Conservation (phyloP, 2,888 invertebrate species). For the Chymomyza procnemis region DNA sequence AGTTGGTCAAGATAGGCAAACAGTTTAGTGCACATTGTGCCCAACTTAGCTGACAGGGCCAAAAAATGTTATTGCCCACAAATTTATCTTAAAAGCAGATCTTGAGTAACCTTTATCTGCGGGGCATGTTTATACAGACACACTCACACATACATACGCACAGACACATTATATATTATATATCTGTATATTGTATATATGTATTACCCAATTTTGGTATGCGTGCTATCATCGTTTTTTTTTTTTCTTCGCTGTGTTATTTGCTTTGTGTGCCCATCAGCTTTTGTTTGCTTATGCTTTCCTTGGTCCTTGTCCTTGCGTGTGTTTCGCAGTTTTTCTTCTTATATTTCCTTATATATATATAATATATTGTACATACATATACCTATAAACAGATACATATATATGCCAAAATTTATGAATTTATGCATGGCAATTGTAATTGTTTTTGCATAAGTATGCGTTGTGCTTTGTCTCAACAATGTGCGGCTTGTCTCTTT, state of each 20-base stretch:
- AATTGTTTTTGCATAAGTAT: conserved; percentile 12
- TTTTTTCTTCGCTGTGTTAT: background rate
- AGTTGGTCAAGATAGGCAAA: background rate
- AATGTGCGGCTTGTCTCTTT: too few species aligned
- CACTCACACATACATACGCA: background rate
- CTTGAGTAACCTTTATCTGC: background rate
- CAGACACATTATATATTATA: background rate
- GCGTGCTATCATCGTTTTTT: background rate
- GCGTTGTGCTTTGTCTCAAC: background rate
- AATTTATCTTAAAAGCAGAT: background rate
- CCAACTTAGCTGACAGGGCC: background rate
- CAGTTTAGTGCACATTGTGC: too few species aligned
- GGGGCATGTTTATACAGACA: background rate
- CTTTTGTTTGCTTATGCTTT: background rate
- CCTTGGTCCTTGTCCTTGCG: background rate
- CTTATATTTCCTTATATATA: background rate
- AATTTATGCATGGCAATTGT: conserved; percentile 20
- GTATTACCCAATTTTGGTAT: conserved; percentile 3
- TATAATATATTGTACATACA: too few species aligned
- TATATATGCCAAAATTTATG: conserved; percentile 2
- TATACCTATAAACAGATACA: too few species aligned
- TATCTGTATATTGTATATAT: background rate
- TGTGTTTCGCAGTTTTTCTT: background rate
- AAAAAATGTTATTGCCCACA: background rate
- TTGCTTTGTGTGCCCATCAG: background rate